phyloP scores from a whole-genome alignment of 1,140 invertebrate genomes.

The Drosophila chauvacae region DNA sequence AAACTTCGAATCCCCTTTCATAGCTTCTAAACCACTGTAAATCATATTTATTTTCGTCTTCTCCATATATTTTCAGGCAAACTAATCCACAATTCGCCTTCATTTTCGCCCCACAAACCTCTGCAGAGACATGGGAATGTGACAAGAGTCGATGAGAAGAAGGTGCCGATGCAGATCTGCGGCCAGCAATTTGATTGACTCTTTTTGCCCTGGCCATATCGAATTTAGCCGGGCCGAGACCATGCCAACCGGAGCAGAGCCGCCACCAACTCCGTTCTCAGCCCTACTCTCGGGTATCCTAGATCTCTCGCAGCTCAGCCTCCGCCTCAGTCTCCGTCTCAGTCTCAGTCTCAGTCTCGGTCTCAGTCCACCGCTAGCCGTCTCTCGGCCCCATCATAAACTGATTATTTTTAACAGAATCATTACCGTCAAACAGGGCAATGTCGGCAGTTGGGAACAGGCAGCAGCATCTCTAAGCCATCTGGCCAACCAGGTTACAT shows the following conservation, averaged over 20 bases:
- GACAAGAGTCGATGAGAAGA: slow-evolving; percentile 20
- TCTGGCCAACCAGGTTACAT: slow-evolving; percentile 39
- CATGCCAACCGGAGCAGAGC: slow-evolving; percentile 45
- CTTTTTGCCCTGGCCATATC: slow-evolving; percentile 73
- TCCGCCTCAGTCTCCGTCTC: neutral
- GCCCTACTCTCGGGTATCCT: slow-evolving; percentile 20
- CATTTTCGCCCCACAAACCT: slow-evolving; percentile 66
- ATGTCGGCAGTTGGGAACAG: slow-evolving; percentile 38
- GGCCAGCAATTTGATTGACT: slow-evolving; percentile 79
- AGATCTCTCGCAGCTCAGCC: slow-evolving; percentile 14
- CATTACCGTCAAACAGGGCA: slow-evolving; percentile 69
- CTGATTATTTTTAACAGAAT: slow-evolving; percentile 83
- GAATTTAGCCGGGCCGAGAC: slow-evolving; percentile 65
- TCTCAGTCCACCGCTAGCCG: slow-evolving; percentile 3
- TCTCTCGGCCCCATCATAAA: slow-evolving; percentile 72
- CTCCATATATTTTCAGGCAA: slow-evolving; percentile 38
- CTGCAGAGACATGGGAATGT: slow-evolving; percentile 41
- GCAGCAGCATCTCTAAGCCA: slow-evolving; percentile 50
- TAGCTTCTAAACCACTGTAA: slow-evolving; percentile 29
- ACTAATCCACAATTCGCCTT: slow-evolving; percentile 74
- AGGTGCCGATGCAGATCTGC: slow-evolving; percentile 62
- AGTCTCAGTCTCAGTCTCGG: too few species aligned
- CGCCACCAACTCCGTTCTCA: slow-evolving; percentile 32
- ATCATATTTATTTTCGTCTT: slow-evolving; percentile 47
- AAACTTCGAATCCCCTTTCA: neutral